Base-by-base conservation (phyloP, 2,797 vertebrate genomes). In the Hephaestus fuliginosus region DNA sequence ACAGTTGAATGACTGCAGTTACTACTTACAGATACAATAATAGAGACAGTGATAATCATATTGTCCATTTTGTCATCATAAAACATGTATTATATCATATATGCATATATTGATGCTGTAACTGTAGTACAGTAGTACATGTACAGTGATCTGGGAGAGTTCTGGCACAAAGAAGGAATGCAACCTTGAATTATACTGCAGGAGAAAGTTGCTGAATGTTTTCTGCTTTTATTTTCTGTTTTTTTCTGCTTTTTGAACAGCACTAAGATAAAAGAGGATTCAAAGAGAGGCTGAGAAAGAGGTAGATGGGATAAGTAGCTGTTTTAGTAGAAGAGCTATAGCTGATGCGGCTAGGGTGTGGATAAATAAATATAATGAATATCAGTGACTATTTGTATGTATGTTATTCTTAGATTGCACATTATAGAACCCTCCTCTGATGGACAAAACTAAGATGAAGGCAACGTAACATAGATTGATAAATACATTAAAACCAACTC, bases 231-330 rank as follows among this genome's bases (percentile, higher is more conserved):
- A 75, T 72, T 78, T 70, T 52, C 70, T 62, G 44, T 28, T 48
- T 28, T 75, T 81, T 70, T 81, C 51, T 84, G 65, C 44, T 12
- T 80, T 76, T 80, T 85, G 30, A 57, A 76, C 55, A 57, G 8
- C 12, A 57, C 53, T 71, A 68, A 66, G 70, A 84, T 46, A 48
- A 70, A 70, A 76, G 44, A 72, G 44, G 22, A 46, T 78, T 71
- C 80, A 63, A 33, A 63, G 36, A 66, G 33, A 61, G 46, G 28
- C 25, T 69, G 56, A 71, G 22, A 70, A 10, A 61, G 52, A 41
- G 74, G 30, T 25, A 74, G 39, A 70, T 44, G 4, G 48, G 57
- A 61, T 49, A 77, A 71, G 61, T 66, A 53, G 60, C 39, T 66
- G 62, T 62, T 76, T 74, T 44, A 68, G 15, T 17, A 74, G 41